Percentiles rank a stretch among this genome's conserved stretches.
Conservation (phyloP, 2,888 invertebrate species). For the Molanna angustata region DNA sequence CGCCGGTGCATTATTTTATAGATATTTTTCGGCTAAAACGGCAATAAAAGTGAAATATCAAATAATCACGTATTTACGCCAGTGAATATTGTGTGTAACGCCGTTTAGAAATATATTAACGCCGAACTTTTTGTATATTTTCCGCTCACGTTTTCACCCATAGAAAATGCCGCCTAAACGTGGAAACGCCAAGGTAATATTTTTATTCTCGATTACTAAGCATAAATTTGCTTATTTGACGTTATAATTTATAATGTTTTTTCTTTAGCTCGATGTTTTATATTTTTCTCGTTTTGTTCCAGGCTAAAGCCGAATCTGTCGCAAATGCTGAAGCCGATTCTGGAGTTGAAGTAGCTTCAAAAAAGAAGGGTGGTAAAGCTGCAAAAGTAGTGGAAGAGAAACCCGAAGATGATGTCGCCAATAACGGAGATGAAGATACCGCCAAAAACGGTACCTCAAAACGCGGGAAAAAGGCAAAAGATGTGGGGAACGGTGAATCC, state of each 20-base stretch:
- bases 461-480: slow-evolving; percentile 15
- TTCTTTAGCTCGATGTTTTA: slow-evolving; percentile 3
- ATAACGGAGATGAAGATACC: no score
- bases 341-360: slow-evolving; percentile 12
- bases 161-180: slow-evolving; percentile 34
- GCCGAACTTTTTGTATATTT: no score
- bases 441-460: slow-evolving; percentile 14
- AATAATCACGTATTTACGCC: not conserved
- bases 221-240: not conserved
- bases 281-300: slow-evolving; percentile 29
- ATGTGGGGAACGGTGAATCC: slow-evolving; percentile 11
- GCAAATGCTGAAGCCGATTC: slow-evolving; percentile 14
- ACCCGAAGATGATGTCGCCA: slow-evolving; percentile 12
- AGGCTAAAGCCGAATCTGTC: slow-evolving; percentile 27
- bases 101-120: no score
- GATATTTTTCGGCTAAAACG: no score
- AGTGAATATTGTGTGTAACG: not conserved
- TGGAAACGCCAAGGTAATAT: slow-evolving; percentile 28
- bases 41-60: no score
- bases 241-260: not conserved
- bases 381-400: slow-evolving; percentile 15
- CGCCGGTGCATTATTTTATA: slow-evolving; percentile 2
- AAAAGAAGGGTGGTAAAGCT: slow-evolving; percentile 20
- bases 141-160: slow-evolving; percentile 27
- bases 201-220: slow-evolving; percentile 22